Evolutionary conservation across 1,140 invertebrate species (phyloP).

Genomic region (Hyphantria cunea): DNA sequence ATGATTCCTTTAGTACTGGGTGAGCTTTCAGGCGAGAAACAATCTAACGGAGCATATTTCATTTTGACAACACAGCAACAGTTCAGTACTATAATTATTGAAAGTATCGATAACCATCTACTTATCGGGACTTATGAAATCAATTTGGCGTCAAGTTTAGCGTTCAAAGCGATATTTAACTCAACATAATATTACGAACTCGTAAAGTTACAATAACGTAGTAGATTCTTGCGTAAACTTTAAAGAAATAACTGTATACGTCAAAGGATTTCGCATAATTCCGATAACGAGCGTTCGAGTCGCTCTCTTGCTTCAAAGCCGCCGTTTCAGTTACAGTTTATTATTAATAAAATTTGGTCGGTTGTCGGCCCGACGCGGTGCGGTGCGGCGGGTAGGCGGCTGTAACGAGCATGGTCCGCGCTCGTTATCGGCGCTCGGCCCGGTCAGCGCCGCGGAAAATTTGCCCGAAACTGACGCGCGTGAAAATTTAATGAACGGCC

Average conservation of each 20-base stretch:
- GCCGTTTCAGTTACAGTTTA: constrained; percentile 76
- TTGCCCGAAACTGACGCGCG: constrained; percentile 80
- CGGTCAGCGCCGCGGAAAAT: constrained; percentile 80
- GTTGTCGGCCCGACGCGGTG: constrained; percentile 36
- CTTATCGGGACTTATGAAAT: constrained; percentile 23
- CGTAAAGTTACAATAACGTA: constrained; percentile 31
- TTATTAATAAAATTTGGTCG: constrained; percentile 76
- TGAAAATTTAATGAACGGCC: constrained; percentile 82
- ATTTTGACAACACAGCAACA: too few species aligned
- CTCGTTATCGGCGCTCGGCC: constrained; percentile 71
- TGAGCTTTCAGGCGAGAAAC: too few species aligned
- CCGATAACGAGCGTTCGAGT: constrained; percentile 72
- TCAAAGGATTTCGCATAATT: constrained; percentile 75
- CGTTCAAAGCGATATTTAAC: constrained; percentile 26
- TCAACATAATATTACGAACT: constrained; percentile 26
- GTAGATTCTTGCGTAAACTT: constrained; percentile 37
- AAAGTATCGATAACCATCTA: constrained; percentile 21
- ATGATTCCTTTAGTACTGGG: too few species aligned
- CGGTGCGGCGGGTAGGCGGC: constrained; percentile 30
- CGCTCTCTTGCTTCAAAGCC: constrained; percentile 72
- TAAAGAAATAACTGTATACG: constrained; percentile 51
- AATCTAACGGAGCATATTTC: too few species aligned
- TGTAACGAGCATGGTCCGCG: constrained; percentile 63
- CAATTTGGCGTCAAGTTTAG: constrained; percentile 21
- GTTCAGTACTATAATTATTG: constrained; percentile 15